Percentiles rank a stretch among this genome's conserved stretches.
Evolutionary conservation across 2,113 vertebrate species (phyloP).

Genomic region (Bettongia penicillata): DNA sequence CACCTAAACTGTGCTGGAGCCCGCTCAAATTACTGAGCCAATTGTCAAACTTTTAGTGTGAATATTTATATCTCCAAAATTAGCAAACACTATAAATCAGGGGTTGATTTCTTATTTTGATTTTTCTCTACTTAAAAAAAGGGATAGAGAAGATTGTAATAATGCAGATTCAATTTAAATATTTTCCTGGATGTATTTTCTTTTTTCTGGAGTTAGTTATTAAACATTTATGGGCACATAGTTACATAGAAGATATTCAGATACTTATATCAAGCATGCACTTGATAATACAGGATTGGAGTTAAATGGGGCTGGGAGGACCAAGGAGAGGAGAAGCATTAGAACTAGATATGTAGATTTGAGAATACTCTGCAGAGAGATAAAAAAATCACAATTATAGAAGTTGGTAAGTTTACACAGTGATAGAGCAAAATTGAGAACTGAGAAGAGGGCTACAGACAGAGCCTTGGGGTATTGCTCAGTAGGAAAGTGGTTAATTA

Average conservation of each 20-base stretch:
- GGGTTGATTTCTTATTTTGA: background rate
- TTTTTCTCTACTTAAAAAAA: background rate
- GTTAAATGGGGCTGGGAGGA: background rate
- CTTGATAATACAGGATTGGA: background rate
- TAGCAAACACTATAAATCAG: background rate
- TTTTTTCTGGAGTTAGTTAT: no score
- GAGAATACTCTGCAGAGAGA: background rate
- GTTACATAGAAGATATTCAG: background rate
- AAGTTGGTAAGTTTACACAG: background rate
- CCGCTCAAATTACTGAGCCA: no score
- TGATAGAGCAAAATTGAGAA: background rate
- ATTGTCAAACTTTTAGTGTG: no score
- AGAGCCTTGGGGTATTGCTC: background rate
- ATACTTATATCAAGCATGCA: background rate
- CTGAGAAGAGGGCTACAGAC: background rate
- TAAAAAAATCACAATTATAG: background rate
- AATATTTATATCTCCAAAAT: no score
- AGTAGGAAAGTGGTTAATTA: background rate
- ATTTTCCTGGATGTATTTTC: no score
- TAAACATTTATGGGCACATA: no score
- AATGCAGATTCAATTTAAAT: background rate
- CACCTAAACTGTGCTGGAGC: no score
- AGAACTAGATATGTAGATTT: background rate
- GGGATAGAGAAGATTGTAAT: background rate
- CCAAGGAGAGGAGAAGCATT: background rate